phyloP scores from a whole-genome alignment of 37 sponge, comb jelly and placozoan species.

The Chondrilla cf. caribensis region DNA sequence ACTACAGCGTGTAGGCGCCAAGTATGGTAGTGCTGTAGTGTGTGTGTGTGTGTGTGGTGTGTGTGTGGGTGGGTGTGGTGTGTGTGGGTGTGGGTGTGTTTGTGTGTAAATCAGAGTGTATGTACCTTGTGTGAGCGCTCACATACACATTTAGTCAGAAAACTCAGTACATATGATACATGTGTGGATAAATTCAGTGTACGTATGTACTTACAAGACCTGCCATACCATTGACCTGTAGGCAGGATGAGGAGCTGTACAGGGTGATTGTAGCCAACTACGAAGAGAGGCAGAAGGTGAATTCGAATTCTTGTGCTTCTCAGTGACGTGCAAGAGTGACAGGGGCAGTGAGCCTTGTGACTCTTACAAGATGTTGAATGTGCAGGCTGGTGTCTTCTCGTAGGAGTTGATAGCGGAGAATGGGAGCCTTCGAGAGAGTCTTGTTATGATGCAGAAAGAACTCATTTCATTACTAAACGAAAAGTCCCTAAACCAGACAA shows the following conservation, averaged over 20 bases:
- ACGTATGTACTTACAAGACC: neutral
- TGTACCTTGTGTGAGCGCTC: too few relatives aligned
- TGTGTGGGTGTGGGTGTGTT: too few relatives aligned
- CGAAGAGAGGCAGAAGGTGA: constrained; percentile 57
- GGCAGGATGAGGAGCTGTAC: constrained; percentile 51
- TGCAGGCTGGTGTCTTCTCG: too few relatives aligned
- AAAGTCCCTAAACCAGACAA: neutral
- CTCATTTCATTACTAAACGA: constrained; percentile 40
- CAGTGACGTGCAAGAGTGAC: too few relatives aligned
- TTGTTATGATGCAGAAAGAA: constrained; percentile 52
- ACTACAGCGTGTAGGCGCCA: neutral
- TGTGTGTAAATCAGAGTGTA: too few relatives aligned
- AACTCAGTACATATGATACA: too few relatives aligned
- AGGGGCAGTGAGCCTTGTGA: too few relatives aligned
- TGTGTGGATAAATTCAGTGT: too few relatives aligned
- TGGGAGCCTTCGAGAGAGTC: constrained; percentile 50
- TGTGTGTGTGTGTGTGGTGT: neutral
- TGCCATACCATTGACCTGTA: neutral
- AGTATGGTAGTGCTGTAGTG: neutral
- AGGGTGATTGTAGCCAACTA: constrained; percentile 39
- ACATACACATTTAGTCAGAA: too few relatives aligned
- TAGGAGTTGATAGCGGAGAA: constrained; percentile 63
- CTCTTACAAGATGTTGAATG: too few relatives aligned
- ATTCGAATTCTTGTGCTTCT: neutral
- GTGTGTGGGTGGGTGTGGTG: neutral